Evolutionary conservation across 2,797 vertebrate genomes (phyloP).

Genomic region (Poeciliopsis turneri): DNA sequence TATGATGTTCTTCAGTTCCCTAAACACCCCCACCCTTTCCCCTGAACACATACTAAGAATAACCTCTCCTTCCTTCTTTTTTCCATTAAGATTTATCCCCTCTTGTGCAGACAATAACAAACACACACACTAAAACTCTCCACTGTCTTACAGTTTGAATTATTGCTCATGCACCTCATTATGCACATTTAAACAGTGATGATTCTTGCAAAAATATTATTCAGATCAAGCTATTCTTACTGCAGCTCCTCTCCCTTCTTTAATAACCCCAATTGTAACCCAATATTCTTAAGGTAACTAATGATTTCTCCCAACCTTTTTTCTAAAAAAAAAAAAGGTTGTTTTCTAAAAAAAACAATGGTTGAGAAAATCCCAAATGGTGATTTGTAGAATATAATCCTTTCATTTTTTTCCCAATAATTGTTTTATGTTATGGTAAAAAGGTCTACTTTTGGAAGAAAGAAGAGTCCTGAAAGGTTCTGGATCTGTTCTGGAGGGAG

Average conservation of each 20-base stretch:
- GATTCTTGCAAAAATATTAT: neutral
- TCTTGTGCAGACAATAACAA: constrained; percentile 17
- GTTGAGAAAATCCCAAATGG: neutral
- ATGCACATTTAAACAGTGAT: neutral
- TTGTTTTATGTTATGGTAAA: neutral
- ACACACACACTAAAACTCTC: neutral
- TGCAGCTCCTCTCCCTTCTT: neutral
- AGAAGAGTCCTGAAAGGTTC: neutral
- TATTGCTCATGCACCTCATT: neutral
- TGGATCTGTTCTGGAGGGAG: neutral
- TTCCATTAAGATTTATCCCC: constrained; percentile 25
- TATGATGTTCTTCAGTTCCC: constrained; percentile 50
- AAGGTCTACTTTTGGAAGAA: neutral
- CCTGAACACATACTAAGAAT: constrained; percentile 36
- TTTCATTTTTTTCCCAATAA: neutral
- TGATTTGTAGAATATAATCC: neutral
- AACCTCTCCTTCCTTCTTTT: constrained; percentile 29
- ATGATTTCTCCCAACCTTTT: neutral
- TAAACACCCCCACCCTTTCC: neutral
- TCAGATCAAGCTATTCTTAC: neutral
- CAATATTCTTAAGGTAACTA: neutral
- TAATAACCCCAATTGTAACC: neutral
- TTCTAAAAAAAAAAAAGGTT: neutral
- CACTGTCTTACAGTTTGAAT: neutral
- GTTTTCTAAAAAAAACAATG: neutral